Conservation (phyloP, 2,888 invertebrate genomes). For the Neocrepidodera transversa region DNA sequence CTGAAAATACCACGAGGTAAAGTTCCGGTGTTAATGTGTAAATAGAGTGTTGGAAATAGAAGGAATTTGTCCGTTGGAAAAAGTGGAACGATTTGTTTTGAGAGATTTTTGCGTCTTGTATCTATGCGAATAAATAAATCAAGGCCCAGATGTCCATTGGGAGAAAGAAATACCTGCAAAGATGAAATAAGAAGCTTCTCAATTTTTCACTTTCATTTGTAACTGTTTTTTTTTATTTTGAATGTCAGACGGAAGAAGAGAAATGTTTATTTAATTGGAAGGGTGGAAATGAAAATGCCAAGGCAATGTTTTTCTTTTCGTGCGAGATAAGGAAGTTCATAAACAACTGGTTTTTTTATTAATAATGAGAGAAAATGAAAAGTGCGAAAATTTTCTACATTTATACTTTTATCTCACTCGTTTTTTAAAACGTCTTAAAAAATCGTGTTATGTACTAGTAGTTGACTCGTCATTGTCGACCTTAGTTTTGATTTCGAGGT, state of each 20-base stretch:
- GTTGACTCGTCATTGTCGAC: too few species aligned
- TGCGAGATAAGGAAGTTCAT: too few species aligned
- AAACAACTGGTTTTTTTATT: too few species aligned
- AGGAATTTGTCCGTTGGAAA: conserved; percentile 15
- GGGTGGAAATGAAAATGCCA: background rate
- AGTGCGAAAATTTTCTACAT: too few species aligned
- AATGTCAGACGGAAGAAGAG: background rate
- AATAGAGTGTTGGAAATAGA: conserved; percentile 24
- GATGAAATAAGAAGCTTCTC: conserved; percentile 13
- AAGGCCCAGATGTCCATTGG: conserved; percentile 19
- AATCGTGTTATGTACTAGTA: too few species aligned
- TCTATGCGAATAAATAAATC: conserved; percentile 16
- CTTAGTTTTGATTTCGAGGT: too few species aligned
- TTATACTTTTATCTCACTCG: too few species aligned
- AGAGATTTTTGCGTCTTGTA: conserved; percentile 13
- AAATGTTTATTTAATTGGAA: background rate
- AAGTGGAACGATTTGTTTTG: conserved; percentile 21
- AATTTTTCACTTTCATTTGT: conserved; percentile 11
- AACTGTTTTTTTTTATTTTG: background rate
- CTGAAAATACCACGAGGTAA: background rate
- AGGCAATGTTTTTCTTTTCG: background rate
- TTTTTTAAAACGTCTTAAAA: too few species aligned
- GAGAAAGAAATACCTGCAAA: conserved; percentile 11
- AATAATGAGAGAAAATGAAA: too few species aligned
- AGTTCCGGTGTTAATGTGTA: conserved; percentile 18